Conservation (phyloP, 2,888 invertebrate genomes). For the Nemurella pictetii region DNA sequence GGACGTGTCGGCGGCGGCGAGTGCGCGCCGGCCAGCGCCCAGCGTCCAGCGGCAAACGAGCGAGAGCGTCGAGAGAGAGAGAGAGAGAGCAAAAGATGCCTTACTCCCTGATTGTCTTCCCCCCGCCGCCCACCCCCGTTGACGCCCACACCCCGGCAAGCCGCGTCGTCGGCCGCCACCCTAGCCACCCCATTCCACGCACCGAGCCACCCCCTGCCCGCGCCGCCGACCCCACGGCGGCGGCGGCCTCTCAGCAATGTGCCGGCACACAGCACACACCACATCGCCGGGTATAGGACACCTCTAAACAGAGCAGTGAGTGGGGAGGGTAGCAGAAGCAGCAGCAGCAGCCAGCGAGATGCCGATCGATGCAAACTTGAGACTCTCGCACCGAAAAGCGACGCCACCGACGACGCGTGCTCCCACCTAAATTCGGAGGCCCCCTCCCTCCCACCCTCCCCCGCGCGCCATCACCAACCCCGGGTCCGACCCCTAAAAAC, state of each 20-base stretch:
- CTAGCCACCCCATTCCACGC: not conserved
- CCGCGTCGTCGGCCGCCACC: not conserved
- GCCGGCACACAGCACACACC: not conserved
- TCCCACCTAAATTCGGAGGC: not conserved
- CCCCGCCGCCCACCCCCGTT: conserved; percentile 12
- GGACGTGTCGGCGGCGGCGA: not conserved
- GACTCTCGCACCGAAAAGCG: conserved; percentile 8
- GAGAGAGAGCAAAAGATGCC: no score
- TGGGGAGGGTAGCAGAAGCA: not conserved
- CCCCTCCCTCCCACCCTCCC: not conserved
- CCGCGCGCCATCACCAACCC: not conserved
- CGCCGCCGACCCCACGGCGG: no score
- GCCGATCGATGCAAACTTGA: conserved; percentile 30
- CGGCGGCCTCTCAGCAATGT: no score
- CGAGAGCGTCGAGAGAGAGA: not conserved
- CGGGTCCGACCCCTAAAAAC: not conserved
- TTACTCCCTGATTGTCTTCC: conserved; percentile 26
- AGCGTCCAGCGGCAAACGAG: not conserved
- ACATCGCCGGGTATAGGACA: not conserved
- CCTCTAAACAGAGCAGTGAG: conserved; percentile 12
- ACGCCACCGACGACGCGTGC: not conserved
- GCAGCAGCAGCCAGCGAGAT: not conserved
- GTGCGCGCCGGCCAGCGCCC: not conserved
- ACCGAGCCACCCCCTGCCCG: not conserved
- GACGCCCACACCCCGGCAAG: not conserved